phyloP scores from a whole-genome alignment of 2,888 invertebrate species.

The Trichopria drosophilae region DNA sequence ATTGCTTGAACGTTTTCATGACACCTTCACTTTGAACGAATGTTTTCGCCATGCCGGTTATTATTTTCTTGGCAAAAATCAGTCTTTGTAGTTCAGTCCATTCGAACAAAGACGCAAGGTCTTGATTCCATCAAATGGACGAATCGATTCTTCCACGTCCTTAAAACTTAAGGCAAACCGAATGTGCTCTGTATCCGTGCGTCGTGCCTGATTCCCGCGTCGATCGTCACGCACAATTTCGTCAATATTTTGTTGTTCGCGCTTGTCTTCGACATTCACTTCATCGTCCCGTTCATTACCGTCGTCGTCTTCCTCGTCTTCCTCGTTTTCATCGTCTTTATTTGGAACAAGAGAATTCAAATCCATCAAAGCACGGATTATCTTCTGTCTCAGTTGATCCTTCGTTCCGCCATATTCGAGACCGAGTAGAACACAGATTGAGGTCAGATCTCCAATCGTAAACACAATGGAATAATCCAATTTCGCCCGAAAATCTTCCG shows the following conservation, averaged over 20 bases:
- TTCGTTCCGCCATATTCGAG: slow-evolving; percentile 5
- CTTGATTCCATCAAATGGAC: too few relatives aligned
- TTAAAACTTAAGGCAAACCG: too few relatives aligned
- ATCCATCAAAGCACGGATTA: slow-evolving; percentile 3
- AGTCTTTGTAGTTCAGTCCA: slow-evolving; percentile 42
- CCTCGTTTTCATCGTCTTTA: background rate
- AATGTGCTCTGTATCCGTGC: too few relatives aligned
- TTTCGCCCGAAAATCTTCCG: slow-evolving; percentile 18
- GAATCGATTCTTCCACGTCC: too few relatives aligned
- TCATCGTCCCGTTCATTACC: background rate
- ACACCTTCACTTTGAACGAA: slow-evolving; percentile 37
- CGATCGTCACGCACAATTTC: too few relatives aligned
- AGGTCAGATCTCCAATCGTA: slow-evolving; percentile 1
- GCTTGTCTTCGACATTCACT: too few relatives aligned
- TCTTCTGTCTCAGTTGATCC: background rate
- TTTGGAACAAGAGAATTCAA: background rate
- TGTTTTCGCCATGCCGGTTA: too few relatives aligned
- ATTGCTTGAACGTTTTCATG: too few relatives aligned
- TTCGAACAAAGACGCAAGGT: slow-evolving; percentile 33
- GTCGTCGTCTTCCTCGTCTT: background rate
- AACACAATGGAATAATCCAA: slow-evolving; percentile 4
- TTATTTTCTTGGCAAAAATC: slow-evolving; percentile 44
- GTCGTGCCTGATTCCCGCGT: too few relatives aligned
- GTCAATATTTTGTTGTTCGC: too few relatives aligned
- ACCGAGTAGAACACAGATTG: slow-evolving; percentile 8